phyloP scores from a whole-genome alignment of 2,797 vertebrate genomes.

The Hypotaenidia philippensis region DNA sequence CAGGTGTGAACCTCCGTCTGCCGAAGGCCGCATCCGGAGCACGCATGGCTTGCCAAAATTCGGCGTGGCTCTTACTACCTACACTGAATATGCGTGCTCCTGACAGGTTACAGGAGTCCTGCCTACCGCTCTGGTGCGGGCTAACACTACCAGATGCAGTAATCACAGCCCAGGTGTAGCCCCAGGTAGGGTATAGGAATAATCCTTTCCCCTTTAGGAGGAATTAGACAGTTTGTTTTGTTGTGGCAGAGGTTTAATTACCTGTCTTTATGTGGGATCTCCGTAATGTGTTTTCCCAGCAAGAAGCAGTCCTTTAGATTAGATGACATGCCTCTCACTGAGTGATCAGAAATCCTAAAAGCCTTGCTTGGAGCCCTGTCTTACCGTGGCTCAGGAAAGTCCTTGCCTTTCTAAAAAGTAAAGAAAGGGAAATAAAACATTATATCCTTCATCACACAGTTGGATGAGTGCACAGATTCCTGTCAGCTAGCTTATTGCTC shows the following conservation, averaged over 20 bases:
- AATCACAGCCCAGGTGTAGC: not conserved
- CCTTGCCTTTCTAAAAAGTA: not conserved
- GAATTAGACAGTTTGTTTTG: not conserved
- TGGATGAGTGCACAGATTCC: not conserved
- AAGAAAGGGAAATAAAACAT: not conserved
- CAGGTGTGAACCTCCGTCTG: accelerated
- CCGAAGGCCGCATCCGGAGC: not conserved
- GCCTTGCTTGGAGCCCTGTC: not conserved
- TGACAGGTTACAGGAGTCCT: accelerated
- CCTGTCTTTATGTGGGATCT: not conserved
- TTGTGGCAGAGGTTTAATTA: not conserved
- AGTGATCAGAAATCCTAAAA: not conserved
- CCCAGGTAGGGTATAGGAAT: not conserved
- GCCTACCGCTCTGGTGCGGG: not conserved
- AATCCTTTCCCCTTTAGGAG: not conserved
- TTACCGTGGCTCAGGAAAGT: not conserved
- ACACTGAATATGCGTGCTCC: accelerated
- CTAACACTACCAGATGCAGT: not conserved
- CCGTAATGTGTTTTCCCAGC: not conserved
- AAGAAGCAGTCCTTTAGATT: not conserved
- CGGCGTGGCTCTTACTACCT: not conserved
- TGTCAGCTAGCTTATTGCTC: not conserved
- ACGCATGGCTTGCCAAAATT: not conserved
- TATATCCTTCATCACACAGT: not conserved
- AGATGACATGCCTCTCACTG: not conserved